These are phyloP conservation scores for Dendrolimus pini DNA, from an alignment of 2,888 invertebrate species.

Conservation along the genomic window DNA sequence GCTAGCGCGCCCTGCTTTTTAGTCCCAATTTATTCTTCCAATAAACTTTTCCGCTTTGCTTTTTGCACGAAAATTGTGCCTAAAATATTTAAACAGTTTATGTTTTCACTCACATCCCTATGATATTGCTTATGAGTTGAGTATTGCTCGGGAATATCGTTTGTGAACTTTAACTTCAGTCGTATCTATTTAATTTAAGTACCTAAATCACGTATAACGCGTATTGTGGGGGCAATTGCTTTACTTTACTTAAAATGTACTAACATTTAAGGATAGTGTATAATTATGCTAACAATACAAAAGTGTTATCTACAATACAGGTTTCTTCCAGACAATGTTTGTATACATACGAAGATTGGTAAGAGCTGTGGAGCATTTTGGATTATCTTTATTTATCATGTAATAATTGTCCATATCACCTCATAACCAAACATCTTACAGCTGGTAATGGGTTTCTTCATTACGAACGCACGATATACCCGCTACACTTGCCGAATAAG, in stretches of 20 bases:
- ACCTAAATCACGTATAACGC: neutral
- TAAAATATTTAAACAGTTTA: slow-evolving; percentile 67
- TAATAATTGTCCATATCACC: too few relatives aligned
- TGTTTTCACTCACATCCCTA: slow-evolving; percentile 45
- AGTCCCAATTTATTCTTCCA: slow-evolving; percentile 67
- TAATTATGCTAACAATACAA: neutral
- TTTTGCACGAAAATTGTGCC: slow-evolving; percentile 51
- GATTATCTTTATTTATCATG: too few relatives aligned
- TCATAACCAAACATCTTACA: too few relatives aligned
- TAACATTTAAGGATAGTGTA: neutral
- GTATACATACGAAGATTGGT: slow-evolving; percentile 23
- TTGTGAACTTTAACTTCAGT: slow-evolving; percentile 20
- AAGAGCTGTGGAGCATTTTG: slow-evolving; percentile 24
- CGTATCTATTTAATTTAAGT: slow-evolving; percentile 18
- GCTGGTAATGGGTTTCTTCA: too few relatives aligned
- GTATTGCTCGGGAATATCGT: slow-evolving; percentile 17
- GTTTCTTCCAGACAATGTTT: neutral
- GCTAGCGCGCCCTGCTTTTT: slow-evolving; percentile 59
- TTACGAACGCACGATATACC: too few relatives aligned
- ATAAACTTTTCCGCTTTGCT: slow-evolving; percentile 63
- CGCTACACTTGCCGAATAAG: too few relatives aligned
- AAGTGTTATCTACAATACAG: too few relatives aligned
- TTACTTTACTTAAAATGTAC: neutral
- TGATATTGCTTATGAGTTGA: slow-evolving; percentile 37
- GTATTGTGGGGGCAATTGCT: neutral